Evolutionary conservation across 2,797 vertebrate genomes (phyloP), one percentile per base, ranked within the genome.

Genomic region (Sebastes alutus): DNA sequence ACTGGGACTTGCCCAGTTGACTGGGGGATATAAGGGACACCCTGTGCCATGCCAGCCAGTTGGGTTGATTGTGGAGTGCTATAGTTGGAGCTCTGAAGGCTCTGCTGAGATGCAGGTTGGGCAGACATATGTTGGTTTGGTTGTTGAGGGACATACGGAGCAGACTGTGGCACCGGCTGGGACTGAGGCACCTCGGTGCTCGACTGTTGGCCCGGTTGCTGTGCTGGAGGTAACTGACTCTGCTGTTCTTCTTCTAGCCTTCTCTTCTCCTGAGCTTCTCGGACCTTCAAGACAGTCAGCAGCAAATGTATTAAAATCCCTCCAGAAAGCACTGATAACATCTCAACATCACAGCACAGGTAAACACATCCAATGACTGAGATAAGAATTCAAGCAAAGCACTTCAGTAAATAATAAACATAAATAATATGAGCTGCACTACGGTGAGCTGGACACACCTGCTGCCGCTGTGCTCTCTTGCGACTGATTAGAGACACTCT

Each of bases 401-500:
- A 33, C 29, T 16, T 4, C 4, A 7, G 6, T 38, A 49, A 68
- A 69, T 10, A 66, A n/a, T 62, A 29, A 29, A 42, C 5, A 27
- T 25, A 32, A 66, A 22, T 4, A 38, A 61, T 2, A 56, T 64
- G 2, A 52, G 3, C 32, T 58, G 6, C 3, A 30, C 10, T 66
- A 3, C 22, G 2, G 6, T 23, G 7, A 76, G 18, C 6, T 33
- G 5, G 27, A 83, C 89, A 68, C 16, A 95, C 95, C 93, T 97
- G 95, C 87, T 99, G 98, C 35, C 98, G 95, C 91, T 98, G 98
- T 75, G 98, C 97, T 86, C 99, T 94, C 92, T 99, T 99, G 72
- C 98, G 97, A 81, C 97, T 97, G 86, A 99, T 99, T 84, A 99
- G 93, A 75, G 98, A 98, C 25, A 99, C 98, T 75, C 99, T 96